Conservation (phyloP, 2,888 invertebrate species). For the Anodontia alba region DNA sequence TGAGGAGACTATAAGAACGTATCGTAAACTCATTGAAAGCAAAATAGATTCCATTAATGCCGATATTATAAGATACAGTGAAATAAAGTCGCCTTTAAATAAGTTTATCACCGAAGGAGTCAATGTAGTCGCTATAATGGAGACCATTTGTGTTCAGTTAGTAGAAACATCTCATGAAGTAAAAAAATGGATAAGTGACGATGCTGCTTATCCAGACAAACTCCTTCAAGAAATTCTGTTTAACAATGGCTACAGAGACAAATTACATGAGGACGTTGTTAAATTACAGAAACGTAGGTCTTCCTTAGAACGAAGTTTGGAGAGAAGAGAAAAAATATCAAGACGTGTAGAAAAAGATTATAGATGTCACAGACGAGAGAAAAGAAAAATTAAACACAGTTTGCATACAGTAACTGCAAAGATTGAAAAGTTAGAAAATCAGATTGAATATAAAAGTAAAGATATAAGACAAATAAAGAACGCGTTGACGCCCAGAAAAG, state of each 20-base stretch:
- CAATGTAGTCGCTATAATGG: constrained; percentile 66
- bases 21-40: constrained; percentile 65
- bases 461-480: constrained; percentile 67
- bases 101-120: constrained; percentile 67
- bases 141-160: constrained; percentile 70
- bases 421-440: constrained; percentile 61
- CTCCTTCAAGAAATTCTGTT: constrained; percentile 71
- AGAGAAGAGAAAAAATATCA: constrained; percentile 60
- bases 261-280: constrained; percentile 64
- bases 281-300: constrained; percentile 58
- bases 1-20: constrained; percentile 63
- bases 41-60: constrained; percentile 68
- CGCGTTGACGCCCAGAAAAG: constrained; percentile 57
- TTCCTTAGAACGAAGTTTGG: constrained; percentile 57
- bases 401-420: constrained; percentile 68
- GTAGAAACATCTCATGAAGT: constrained; percentile 70
- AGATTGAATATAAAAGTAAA: constrained; percentile 63
- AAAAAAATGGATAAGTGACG: constrained; percentile 74
- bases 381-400: constrained; percentile 67
- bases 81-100: constrained; percentile 67
- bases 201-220: constrained; percentile 71
- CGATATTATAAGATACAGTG: constrained; percentile 70
- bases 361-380: constrained; percentile 63
- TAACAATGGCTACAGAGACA: constrained; percentile 70
- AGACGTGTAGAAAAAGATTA: constrained; percentile 61